phyloP scores from a whole-genome alignment of 2,113 vertebrate genomes.

The Gasterosteus nipponicus region DNA sequence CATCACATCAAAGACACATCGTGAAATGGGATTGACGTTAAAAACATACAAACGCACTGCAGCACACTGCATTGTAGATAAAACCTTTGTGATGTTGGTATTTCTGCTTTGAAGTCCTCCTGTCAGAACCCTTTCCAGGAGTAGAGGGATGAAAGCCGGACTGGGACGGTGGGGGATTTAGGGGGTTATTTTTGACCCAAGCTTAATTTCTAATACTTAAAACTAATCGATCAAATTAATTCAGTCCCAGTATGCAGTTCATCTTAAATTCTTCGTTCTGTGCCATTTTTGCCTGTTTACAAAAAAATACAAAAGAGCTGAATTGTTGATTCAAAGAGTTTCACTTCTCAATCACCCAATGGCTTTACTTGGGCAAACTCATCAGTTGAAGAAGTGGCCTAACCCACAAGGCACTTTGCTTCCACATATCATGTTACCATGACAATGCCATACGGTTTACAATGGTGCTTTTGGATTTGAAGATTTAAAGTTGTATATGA shows the following conservation, averaged over 20 bases:
- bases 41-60: conserved; percentile 51
- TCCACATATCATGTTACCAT: no score
- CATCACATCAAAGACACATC: conserved; percentile 56
- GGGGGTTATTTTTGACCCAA: background rate
- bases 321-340: background rate
- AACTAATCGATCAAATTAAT: conserved; percentile 43
- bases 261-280: conserved; percentile 14
- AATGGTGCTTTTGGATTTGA: no score
- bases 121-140: conserved; percentile 21
- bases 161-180: conserved; percentile 1
- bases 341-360: background rate
- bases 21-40: conserved; percentile 36
- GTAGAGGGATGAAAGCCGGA: conserved; percentile 20
- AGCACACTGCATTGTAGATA: conserved; percentile 37
- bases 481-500: no score
- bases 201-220: conserved; percentile 38
- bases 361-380: no score
- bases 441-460: no score
- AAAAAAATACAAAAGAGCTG: background rate
- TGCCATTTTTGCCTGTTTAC: background rate
- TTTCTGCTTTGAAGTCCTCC: conserved; percentile 57
- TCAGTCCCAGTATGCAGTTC: conserved; percentile 4
- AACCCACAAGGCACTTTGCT: no score
- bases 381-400: no score
- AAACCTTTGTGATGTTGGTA: conserved; percentile 20